phyloP scores from a whole-genome alignment of 2,888 invertebrate genomes.

The Callimorpha dominula region DNA sequence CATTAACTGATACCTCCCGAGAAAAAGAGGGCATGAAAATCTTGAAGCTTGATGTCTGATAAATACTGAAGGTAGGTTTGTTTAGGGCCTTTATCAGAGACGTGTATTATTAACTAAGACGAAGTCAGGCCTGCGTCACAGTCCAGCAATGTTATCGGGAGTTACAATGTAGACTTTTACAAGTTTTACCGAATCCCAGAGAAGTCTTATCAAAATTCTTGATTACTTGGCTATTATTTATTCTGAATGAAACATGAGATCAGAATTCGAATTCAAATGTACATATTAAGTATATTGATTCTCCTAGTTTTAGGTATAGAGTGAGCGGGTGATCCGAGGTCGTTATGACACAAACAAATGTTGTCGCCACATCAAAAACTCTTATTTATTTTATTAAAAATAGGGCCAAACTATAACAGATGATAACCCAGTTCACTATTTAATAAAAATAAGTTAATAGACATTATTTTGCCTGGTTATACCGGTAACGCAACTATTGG shows the following conservation, averaged over 20 bases:
- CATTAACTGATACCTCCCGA: no score
- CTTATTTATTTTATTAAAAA: no score
- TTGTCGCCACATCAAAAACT: no score
- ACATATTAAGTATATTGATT: neutral
- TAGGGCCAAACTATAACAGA: no score
- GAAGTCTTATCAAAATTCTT: conserved; percentile 20
- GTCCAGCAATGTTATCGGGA: conserved; percentile 18
- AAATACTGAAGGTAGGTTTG: no score
- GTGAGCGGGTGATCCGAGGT: neutral
- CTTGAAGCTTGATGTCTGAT: no score
- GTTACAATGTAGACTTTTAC: conserved; percentile 31
- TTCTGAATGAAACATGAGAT: neutral
- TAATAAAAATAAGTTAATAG: no score
- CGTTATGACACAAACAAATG: neutral
- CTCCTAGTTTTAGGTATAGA: neutral
- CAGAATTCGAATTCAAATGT: neutral
- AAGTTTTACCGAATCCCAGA: conserved; percentile 37
- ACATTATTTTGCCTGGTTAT: no score
- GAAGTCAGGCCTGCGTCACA: neutral
- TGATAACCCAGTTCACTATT: no score
- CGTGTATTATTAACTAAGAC: neutral
- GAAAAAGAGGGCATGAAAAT: no score
- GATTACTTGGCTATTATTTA: conserved; percentile 29
- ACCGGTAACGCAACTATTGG: no score
- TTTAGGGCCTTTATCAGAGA: neutral